A percentile compares a stretch with the other conserved stretches of the same genome.
These are phyloP conservation scores for Ophioninae sp. DNA, from an alignment of 2,888 invertebrate species.

Conservation along the genomic window DNA sequence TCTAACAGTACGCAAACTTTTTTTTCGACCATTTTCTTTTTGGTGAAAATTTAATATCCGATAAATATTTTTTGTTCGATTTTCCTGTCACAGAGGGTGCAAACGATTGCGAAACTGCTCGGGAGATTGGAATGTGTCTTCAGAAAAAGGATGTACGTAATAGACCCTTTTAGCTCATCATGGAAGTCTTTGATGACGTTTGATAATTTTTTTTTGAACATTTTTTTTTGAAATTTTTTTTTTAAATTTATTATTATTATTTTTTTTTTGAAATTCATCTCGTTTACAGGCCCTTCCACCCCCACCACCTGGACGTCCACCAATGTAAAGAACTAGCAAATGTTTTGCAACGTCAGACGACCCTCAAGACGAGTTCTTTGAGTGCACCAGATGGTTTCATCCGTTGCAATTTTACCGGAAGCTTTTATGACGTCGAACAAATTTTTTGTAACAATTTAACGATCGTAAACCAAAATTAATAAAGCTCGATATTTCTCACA, in stretches of 20 bases:
- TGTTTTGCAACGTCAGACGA: not conserved
- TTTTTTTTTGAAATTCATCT: not conserved
- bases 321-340: not conserved
- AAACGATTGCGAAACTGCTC: conserved; percentile 2
- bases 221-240: too few species aligned
- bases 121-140: conserved; percentile 1
- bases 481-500: not conserved
- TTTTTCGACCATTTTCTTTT: not conserved
- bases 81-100: not conserved
- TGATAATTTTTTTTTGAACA: not conserved
- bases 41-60: not conserved
- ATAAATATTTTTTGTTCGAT: not conserved
- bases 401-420: not conserved
- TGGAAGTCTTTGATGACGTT: not conserved
- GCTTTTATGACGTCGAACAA: not conserved
- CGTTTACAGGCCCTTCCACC: not conserved
- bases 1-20: not conserved
- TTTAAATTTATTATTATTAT: too few species aligned
- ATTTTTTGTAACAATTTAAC: not conserved
- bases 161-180: not conserved
- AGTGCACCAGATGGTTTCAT: not conserved
- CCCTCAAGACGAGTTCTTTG: not conserved
- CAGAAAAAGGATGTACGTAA: conserved; percentile 7
- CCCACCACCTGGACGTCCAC: not conserved
- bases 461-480: not conserved